Conservation (phyloP, 2,113 vertebrate species). For the Clarias macrocephalus region DNA sequence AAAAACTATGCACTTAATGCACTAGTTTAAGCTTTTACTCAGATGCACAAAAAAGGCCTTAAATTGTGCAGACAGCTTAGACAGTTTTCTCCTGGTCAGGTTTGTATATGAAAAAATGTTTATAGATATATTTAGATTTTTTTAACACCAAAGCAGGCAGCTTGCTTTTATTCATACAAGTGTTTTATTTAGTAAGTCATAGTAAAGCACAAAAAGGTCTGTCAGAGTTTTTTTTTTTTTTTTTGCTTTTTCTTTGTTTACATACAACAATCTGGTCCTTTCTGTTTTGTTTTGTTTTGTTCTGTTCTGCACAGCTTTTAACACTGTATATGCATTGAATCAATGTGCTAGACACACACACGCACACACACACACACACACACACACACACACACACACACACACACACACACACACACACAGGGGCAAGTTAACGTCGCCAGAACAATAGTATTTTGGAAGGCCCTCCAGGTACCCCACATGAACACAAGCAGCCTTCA, state of each 20-base stretch:
- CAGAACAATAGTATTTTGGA: background rate
- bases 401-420: too few species aligned
- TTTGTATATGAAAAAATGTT: background rate
- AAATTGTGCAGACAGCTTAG: background rate
- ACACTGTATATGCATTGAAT: too few species aligned
- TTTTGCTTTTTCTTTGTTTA: slow-evolving; percentile 1
- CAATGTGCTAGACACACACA: too few species aligned
- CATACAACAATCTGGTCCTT: background rate
- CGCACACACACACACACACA: background rate
- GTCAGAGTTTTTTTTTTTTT: background rate
- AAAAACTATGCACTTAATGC: background rate
- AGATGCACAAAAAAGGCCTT: background rate
- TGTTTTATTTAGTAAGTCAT: background rate
- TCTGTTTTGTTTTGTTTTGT: too few species aligned
- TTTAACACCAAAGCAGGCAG: background rate
- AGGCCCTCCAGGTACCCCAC: background rate
- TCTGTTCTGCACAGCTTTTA: slow-evolving; percentile 7
- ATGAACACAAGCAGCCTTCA: background rate
- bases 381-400: too few species aligned
- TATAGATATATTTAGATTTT: background rate
- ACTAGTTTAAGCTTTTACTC: background rate
- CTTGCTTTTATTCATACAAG: background rate
- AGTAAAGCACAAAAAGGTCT: background rate
- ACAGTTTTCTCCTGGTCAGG: background rate
- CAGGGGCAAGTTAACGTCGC: background rate